A percentile compares a stretch with the other conserved stretches of the same genome.
phyloP scores from a whole-genome alignment of 2,797 vertebrate genomes.

The Bucorvus abyssinicus region DNA sequence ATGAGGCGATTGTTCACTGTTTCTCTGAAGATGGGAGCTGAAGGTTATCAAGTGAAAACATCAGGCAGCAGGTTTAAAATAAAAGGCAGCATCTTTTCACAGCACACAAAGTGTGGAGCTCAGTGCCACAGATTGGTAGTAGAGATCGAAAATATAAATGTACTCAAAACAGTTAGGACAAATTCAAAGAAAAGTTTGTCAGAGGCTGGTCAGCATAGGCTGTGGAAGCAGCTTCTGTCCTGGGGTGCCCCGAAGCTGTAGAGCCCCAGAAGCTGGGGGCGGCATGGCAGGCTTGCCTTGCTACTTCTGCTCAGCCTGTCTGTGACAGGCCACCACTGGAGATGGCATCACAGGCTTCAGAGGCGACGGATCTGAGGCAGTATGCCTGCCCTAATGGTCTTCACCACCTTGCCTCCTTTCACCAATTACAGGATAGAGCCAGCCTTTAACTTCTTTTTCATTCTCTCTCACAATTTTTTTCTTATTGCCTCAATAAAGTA shows the following conservation, averaged over 20 bases:
- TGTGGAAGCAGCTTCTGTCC: background rate
- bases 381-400: background rate
- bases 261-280: background rate
- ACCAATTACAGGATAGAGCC: background rate
- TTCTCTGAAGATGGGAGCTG: background rate
- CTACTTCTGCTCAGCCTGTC: background rate
- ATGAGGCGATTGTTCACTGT: background rate
- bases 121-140: background rate
- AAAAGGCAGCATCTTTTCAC: background rate
- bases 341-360: background rate
- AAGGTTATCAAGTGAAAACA: background rate
- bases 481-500: background rate
- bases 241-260: background rate
- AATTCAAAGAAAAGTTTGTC: background rate
- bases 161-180: background rate
- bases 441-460: background rate
- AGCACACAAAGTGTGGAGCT: background rate
- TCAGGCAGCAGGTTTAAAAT: background rate
- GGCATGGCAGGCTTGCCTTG: background rate
- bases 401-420: background rate
- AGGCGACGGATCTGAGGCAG: background rate
- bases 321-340: background rate
- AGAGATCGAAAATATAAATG: background rate
- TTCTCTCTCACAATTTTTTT: background rate
- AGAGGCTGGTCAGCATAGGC: background rate